Percentiles rank a stretch among this genome's conserved stretches.
Conservation (phyloP, 1,140 invertebrate genomes). For the Hylaeus volcanicus region DNA sequence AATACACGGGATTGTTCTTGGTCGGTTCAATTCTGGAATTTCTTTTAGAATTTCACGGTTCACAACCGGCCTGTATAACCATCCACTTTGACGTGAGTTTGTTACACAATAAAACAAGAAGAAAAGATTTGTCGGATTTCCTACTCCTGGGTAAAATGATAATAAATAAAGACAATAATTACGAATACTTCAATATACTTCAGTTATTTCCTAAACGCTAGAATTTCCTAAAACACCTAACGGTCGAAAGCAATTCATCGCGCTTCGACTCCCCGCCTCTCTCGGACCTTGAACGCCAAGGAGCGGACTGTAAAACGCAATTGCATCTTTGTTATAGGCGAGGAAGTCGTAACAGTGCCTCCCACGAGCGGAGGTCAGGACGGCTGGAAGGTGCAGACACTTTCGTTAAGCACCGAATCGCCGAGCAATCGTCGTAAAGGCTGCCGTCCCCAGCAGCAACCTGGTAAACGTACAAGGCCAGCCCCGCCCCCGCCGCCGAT, state of each 20-base stretch:
- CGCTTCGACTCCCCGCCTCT: not conserved
- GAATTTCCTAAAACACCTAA: not conserved
- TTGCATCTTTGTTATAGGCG: slow-evolving; percentile 64
- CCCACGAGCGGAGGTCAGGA: slow-evolving; percentile 54
- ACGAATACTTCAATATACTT: too few relatives aligned
- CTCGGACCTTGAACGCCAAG: not conserved
- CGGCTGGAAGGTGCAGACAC: slow-evolving; percentile 55
- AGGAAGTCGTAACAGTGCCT: slow-evolving; percentile 63
- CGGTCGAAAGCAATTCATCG: not conserved
- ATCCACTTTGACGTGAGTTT: too few relatives aligned
- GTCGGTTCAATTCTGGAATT: slow-evolving; percentile 31
- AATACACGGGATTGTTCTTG: not conserved
- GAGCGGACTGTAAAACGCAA: not conserved
- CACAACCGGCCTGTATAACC: slow-evolving; percentile 30
- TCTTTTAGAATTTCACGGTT: too few relatives aligned
- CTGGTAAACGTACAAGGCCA: slow-evolving; percentile 43
- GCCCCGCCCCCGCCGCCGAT: slow-evolving; percentile 52
- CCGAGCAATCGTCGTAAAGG: slow-evolving; percentile 52
- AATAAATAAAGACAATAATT: too few relatives aligned
- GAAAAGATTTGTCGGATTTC: too few relatives aligned
- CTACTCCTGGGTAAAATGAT: too few relatives aligned
- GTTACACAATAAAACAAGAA: too few relatives aligned
- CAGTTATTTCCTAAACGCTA: too few relatives aligned
- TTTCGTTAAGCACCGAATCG: slow-evolving; percentile 53
- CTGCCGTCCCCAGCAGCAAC: slow-evolving; percentile 56